phyloP scores from a whole-genome alignment of 2,797 vertebrate species.

The Adelosebastes latens region DNA sequence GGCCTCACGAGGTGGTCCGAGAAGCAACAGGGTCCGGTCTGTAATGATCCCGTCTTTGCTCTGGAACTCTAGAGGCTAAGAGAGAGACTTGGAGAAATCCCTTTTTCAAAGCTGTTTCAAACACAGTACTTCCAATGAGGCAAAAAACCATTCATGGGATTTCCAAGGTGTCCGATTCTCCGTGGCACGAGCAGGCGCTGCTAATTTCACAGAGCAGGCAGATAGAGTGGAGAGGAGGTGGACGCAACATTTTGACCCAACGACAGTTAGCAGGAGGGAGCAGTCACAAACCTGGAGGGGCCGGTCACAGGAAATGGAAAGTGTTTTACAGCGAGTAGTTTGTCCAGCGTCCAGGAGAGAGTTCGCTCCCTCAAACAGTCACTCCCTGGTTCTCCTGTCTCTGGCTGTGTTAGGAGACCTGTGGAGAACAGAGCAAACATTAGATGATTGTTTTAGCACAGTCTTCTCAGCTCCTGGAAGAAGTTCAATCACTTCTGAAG shows the following conservation, averaged over 20 bases:
- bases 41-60: conserved; percentile 78
- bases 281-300: conserved; percentile 49
- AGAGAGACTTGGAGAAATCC: conserved; percentile 36
- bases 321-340: conserved; percentile 60
- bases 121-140: conserved; percentile 65
- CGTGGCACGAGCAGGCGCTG: conserved; percentile 79
- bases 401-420: conserved; percentile 95
- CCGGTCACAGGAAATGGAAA: conserved; percentile 59
- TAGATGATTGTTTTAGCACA: not conserved
- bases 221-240: conserved; percentile 66
- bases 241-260: conserved; percentile 76
- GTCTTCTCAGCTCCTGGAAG: not conserved
- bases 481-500: not conserved
- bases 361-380: conserved; percentile 71
- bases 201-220: conserved; percentile 85
- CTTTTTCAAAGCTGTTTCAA: conserved; percentile 43
- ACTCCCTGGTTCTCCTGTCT: conserved; percentile 75
- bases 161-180: conserved; percentile 65
- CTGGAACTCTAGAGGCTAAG: conserved; percentile 46
- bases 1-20: conserved; percentile 69
- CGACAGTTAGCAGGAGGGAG: conserved; percentile 85
- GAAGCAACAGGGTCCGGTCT: conserved; percentile 78
- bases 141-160: conserved; percentile 68
- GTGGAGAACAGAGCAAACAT: conserved; percentile 75
- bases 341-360: conserved; percentile 75